These are phyloP conservation scores for Incurvaria masculella DNA, from an alignment of 2,888 invertebrate genomes.

Conservation along the genomic window DNA sequence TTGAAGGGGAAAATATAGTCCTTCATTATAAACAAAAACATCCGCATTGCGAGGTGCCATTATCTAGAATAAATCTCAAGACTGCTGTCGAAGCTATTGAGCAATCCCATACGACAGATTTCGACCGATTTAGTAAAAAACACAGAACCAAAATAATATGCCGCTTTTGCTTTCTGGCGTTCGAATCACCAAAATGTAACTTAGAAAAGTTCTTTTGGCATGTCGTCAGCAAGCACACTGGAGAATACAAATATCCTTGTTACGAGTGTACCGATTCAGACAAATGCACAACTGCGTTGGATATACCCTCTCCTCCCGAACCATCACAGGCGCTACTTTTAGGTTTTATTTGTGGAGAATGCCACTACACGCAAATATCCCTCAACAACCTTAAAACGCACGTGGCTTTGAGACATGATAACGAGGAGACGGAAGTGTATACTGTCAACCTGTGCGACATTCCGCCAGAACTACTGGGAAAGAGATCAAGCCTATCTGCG, in stretches of 20 bases:
- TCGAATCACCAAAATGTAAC: slow-evolving; percentile 19
- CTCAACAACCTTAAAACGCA: slow-evolving; percentile 61
- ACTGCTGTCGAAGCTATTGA: slow-evolving; percentile 54
- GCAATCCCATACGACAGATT: slow-evolving; percentile 45
- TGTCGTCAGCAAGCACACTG: slow-evolving; percentile 68
- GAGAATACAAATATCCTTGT: slow-evolving; percentile 70
- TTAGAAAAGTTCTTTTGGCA: slow-evolving; percentile 66
- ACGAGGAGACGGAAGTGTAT: slow-evolving; percentile 43
- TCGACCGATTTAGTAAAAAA: slow-evolving; percentile 31
- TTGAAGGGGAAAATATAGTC: slow-evolving; percentile 58
- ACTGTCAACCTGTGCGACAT: slow-evolving; percentile 37
- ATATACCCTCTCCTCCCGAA: slow-evolving; percentile 42
- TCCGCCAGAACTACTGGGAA: slow-evolving; percentile 17
- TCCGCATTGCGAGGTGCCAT: slow-evolving; percentile 60
- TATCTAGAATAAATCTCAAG: slow-evolving; percentile 55
- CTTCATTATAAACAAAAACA: slow-evolving; percentile 65
- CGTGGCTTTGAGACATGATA: slow-evolving; percentile 52
- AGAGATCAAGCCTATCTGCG: too few species aligned
- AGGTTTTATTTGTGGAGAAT: slow-evolving; percentile 67
- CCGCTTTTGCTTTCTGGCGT: slow-evolving; percentile 41
- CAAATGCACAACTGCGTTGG: slow-evolving; percentile 31
- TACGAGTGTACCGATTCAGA: slow-evolving; percentile 49
- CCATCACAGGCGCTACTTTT: slow-evolving; percentile 36
- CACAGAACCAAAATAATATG: slow-evolving; percentile 36
- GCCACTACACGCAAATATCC: slow-evolving; percentile 70